Conservation (phyloP, 2,113 vertebrate species). For the Corvus hawaiiensis region DNA sequence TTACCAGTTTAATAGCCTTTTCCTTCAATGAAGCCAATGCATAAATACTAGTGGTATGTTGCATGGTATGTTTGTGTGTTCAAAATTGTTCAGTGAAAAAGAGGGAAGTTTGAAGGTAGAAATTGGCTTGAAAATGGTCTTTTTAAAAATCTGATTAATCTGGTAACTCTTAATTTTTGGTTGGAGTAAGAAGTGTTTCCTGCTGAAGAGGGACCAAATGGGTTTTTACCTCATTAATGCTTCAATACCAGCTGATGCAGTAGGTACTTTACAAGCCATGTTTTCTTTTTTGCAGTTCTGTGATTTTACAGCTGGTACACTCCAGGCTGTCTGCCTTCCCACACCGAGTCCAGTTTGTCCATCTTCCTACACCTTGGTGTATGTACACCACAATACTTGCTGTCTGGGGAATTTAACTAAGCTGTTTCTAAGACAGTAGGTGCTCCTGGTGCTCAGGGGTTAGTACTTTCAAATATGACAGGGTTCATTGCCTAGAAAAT, state of each 20-base stretch:
- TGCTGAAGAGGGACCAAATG: background rate
- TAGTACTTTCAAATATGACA: background rate
- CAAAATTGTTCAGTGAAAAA: background rate
- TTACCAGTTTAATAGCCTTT: background rate
- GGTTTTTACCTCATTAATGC: background rate
- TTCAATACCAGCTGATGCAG: background rate
- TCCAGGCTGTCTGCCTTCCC: background rate
- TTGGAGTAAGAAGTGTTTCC: background rate
- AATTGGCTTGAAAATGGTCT: background rate
- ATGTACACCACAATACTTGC: background rate
- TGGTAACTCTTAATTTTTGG: background rate
- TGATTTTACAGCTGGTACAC: background rate
- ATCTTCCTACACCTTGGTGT: background rate
- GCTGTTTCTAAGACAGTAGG: background rate
- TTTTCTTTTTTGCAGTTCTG: background rate
- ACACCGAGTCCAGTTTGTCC: background rate
- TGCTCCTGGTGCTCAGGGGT: background rate
- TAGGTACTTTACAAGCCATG: background rate
- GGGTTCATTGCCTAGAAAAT: background rate
- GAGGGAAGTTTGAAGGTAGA: background rate
- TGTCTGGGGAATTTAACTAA: background rate
- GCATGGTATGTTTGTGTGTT: background rate
- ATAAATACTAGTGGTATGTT: background rate
- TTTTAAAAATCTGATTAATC: background rate
- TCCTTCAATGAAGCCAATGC: background rate